Base-by-base conservation (phyloP, 2,797 vertebrate genomes). In the Anabacerthia variegaticeps region DNA sequence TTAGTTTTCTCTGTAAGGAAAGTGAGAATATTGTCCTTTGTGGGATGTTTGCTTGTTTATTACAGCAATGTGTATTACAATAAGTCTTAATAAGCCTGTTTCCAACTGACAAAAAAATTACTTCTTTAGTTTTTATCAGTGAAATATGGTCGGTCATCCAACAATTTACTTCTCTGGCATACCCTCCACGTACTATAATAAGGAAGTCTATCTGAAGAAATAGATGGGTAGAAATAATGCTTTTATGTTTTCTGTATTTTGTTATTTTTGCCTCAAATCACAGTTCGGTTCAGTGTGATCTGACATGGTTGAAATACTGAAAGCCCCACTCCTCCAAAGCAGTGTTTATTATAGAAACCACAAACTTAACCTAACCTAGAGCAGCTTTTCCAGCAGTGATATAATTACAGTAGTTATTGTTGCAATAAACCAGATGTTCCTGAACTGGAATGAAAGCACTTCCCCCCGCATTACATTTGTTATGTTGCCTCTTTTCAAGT, bases 401-500 rank as follows among this genome's bases (percentile, higher is more conserved):
- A 96, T 96, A 97, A 97, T 97, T 97, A 97, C 96, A 97, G 95
- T 97, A 95, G 95, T 96, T 96, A 97, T 93, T 96, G 95, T 93
- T 96, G 95, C 95, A 97, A 97, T 96, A 97, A 97, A 97, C 96
- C 97, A 97, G 96, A 97, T 97, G 97, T 97, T 97, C 80, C 94
- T 71, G 79, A 91, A 56, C 49, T 69, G 72, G 93, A 96, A 97
- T 92, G 96, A 95, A 97, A 96, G 96, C 73, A 61, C 58, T 94
- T 93, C 71, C 76, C 85, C 86, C 52, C 10, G 6, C 83, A 71
- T 89, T 65, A 85, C 95, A 95, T 94, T 97, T 93, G 90, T 96
- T 96, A 93, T 10, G 3, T 97, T 96, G 90, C 94, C 72, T 94
- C 93, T 95, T 96, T 97, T 97, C 95, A 94, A 94, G 92, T 94